A percentile compares a stretch with the other conserved stretches of the same genome.
Evolutionary conservation across 2,113 vertebrate species (phyloP).

Genomic region (Hyaena hyaena): DNA sequence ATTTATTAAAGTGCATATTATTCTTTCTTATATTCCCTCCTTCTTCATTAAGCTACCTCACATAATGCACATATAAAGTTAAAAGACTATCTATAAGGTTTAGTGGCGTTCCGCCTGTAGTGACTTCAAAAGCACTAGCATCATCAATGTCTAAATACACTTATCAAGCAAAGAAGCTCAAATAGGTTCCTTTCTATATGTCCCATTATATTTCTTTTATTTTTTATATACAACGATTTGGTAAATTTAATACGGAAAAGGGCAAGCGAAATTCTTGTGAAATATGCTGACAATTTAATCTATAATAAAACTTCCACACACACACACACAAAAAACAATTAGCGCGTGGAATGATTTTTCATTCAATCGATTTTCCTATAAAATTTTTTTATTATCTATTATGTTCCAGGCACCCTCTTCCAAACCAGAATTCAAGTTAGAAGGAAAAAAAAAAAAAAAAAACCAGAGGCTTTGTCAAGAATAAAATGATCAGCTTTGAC

Average conservation of each 20-base stretch:
- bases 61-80: conserved; percentile 84
- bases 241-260: background rate
- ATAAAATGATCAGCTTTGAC: conserved; percentile 30
- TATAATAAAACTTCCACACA: background rate
- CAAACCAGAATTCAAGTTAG: background rate
- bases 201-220: background rate
- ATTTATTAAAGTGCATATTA: conserved; percentile 91
- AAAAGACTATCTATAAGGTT: conserved; percentile 70
- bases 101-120: conserved; percentile 33
- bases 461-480: background rate
- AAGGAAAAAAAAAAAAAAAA: background rate
- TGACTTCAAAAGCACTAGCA: conserved; percentile 67
- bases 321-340: background rate
- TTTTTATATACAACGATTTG: background rate
- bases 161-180: conserved; percentile 37
- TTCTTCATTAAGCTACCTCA: conserved; percentile 89
- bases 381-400: background rate
- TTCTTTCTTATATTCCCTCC: conserved; percentile 87
- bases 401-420: background rate
- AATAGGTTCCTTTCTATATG: conserved; percentile 54
- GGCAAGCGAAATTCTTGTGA: conserved; percentile 18
- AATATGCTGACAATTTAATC: background rate
- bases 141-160: conserved; percentile 33
- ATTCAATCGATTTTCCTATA: background rate
- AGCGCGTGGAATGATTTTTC: background rate